Percentiles rank a stretch among this genome's conserved stretches.
Conservation (phyloP, 2,797 vertebrate genomes). For the Scarus forsteni region DNA sequence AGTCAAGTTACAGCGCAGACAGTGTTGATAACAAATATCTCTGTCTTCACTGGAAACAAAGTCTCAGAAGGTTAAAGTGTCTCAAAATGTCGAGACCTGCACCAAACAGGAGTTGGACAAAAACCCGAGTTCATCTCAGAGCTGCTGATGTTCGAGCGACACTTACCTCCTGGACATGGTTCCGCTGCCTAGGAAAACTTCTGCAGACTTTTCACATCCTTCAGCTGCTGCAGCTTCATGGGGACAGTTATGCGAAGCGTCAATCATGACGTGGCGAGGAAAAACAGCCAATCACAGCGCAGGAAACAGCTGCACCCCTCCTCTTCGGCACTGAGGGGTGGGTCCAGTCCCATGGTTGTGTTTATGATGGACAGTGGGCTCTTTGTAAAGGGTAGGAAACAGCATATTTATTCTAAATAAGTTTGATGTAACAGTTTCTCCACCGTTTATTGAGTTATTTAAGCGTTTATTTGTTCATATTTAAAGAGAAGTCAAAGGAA, state of each 20-base stretch:
- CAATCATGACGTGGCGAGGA: constrained; percentile 24
- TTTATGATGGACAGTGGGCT: neutral
- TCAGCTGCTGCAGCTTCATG: neutral
- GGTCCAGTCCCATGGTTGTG: neutral
- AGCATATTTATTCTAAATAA: no score
- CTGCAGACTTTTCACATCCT: neutral
- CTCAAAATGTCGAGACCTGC: neutral
- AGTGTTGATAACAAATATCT: constrained; percentile 19
- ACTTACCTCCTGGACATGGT: constrained; percentile 71
- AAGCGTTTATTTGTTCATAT: no score
- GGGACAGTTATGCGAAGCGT: constrained; percentile 19
- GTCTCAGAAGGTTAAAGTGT: neutral
- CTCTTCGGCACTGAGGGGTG: neutral
- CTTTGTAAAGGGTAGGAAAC: no score
- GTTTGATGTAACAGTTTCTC: no score
- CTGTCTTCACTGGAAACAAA: neutral
- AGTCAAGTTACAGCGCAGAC: neutral
- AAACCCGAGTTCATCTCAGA: no score
- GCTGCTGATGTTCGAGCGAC: fast-evolving
- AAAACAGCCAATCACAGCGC: constrained; percentile 48
- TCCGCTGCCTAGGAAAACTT: neutral
- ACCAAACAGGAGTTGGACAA: neutral
- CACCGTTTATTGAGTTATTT: no score
- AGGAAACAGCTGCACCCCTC: fast-evolving
- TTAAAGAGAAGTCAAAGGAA: no score